These are phyloP conservation scores for Drosophila ustulata DNA, from an alignment of 2,888 invertebrate genomes.

Conservation along the genomic window DNA sequence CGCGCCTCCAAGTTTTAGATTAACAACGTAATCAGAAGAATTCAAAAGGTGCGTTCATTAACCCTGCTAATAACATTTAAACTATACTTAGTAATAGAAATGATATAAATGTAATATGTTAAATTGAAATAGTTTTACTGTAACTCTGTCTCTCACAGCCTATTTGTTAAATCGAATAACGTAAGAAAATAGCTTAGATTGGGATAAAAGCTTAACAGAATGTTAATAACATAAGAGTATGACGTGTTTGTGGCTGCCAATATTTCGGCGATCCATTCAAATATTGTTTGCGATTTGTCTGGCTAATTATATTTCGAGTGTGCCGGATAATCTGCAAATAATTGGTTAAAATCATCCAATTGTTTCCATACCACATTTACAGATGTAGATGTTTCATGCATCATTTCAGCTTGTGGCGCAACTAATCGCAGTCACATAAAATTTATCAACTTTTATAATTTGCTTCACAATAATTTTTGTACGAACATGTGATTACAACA, in stretches of 20 bases:
- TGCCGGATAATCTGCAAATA: slow-evolving; percentile 43
- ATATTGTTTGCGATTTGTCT: not conserved
- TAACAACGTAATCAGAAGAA: not conserved
- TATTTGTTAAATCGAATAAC: not conserved
- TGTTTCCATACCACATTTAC: slow-evolving; percentile 11
- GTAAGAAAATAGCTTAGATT: not conserved
- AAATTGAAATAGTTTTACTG: not conserved
- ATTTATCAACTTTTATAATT: slow-evolving; percentile 26
- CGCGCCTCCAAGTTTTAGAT: not conserved
- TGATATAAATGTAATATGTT: not conserved
- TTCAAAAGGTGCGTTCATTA: slow-evolving; percentile 41
- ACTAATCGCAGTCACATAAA: slow-evolving; percentile 49
- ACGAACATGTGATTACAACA: slow-evolving; percentile 15
- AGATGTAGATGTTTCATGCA: slow-evolving; percentile 56
- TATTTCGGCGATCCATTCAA: not conserved
- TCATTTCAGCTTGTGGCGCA: slow-evolving; percentile 71
- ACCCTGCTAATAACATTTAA: slow-evolving; percentile 41
- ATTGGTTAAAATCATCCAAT: slow-evolving; percentile 43
- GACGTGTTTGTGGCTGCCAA: not conserved
- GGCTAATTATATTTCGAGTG: slow-evolving; percentile 16
- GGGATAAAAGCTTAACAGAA: not conserved
- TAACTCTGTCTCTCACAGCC: too few relatives aligned
- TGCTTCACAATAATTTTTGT: slow-evolving; percentile 15
- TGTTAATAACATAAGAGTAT: slow-evolving; percentile 5
- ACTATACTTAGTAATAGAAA: not conserved